phyloP scores from a whole-genome alignment of 2,888 invertebrate genomes.

The Apoderus coryli region DNA sequence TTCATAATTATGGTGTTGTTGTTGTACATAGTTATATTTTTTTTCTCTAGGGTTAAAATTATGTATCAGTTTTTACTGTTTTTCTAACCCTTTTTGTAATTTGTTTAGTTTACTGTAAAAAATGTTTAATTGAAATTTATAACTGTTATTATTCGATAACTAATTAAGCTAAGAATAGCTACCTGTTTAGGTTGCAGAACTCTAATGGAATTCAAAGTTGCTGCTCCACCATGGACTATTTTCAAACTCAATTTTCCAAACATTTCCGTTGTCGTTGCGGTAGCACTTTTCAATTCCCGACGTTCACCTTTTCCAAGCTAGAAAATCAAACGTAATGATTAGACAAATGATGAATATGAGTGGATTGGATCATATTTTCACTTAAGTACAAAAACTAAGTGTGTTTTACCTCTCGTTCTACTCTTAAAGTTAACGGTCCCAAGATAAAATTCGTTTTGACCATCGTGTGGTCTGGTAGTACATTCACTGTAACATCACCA shows the following conservation, averaged over 20 bases:
- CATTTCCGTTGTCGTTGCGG: slow-evolving; percentile 80
- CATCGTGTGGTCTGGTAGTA: slow-evolving; percentile 66
- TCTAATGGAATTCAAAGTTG: slow-evolving; percentile 68
- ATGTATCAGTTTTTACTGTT: no score
- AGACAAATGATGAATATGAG: no score
- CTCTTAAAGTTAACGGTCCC: slow-evolving; percentile 65
- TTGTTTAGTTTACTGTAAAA: no score
- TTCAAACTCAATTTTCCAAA: slow-evolving; percentile 62
- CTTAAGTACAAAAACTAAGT: slow-evolving; percentile 9
- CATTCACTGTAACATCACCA: slow-evolving; percentile 68
- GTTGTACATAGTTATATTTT: no score
- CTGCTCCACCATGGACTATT: slow-evolving; percentile 66
- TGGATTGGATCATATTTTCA: no score
- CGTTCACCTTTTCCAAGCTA: slow-evolving; percentile 64
- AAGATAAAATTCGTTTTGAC: slow-evolving; percentile 70
- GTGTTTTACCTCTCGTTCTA: slow-evolving; percentile 51
- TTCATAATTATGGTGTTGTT: no score
- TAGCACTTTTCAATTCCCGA: slow-evolving; percentile 71
- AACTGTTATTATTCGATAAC: no score
- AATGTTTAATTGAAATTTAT: no score
- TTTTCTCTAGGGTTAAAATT: no score
- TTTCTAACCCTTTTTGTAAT: no score
- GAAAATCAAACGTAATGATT: no score
- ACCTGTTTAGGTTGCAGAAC: slow-evolving; percentile 82
- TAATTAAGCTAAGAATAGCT: slow-evolving; percentile 15